Base-by-base conservation (phyloP, 2,888 invertebrate genomes). In the Tridacna crocea region DNA sequence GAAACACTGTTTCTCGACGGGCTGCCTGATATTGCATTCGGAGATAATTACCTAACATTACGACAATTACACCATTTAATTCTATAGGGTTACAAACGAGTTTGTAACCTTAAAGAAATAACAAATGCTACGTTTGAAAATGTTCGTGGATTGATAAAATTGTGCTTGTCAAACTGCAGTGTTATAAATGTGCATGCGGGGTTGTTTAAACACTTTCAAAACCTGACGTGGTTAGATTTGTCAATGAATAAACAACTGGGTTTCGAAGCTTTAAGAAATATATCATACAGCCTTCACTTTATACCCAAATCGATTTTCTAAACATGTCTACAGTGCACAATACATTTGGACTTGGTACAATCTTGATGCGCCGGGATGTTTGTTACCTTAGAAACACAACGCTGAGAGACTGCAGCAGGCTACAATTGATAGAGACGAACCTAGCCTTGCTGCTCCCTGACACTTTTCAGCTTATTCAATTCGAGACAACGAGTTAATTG, bases 271-370 rank as follows among this genome's bases (percentile, higher is more conserved):
- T 55, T 83, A 13, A n/a, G 65, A 46, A 85, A 85, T 51, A 60
- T 83, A 8, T 75, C 85, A 17, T 85, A 79, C 24, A 75, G 81
- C 22, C 36, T 85, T 27, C 85, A 83, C 27, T 79, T 75, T n/a
- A n/a, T 61, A 81, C 83, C 12, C 76, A 46, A 0, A 85, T 83
- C 8, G 58, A 79, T 27, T 51, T 63, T 24, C 48, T 85, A n/a
- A 79, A 83, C 61, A 65, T 72, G 47, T 76, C 83, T 0, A 75
- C 79, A 36, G 66, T 83, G 17, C 72, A 81, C 48, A 48, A 46
- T 13, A 80, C 79, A n/a, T 85, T 82, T 78, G 79, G 80, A 13
- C 12, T 65, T 0, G 58, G 66, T 19, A n/a, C n/a, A n/a, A n/a
- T n/a, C n/a, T n/a, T n/a, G n/a, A n/a, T n/a, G n/a, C n/a, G n/a